phyloP scores from a whole-genome alignment of 2,797 vertebrate species.

The Arremon brunneinucha region DNA sequence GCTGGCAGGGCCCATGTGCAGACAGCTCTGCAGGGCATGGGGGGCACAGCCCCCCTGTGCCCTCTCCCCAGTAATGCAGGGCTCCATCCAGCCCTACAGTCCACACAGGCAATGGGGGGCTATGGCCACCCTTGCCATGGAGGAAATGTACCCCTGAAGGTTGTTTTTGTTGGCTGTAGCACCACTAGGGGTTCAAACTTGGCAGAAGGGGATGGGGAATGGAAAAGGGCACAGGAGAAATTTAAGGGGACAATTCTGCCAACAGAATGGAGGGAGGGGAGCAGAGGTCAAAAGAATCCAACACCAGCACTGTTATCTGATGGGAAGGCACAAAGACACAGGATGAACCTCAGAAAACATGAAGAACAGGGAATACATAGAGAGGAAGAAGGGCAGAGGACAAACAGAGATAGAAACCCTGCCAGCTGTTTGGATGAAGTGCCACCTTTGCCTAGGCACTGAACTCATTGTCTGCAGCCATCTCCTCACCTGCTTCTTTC shows the following conservation, averaged over 20 bases:
- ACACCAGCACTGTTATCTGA: not conserved
- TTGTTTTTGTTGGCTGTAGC: not conserved
- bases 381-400: conserved; percentile 21
- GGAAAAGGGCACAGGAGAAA: not conserved
- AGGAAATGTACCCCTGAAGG: not conserved
- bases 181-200: not conserved
- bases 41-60: not conserved
- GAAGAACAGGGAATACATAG: not conserved
- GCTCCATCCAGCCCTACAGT: not conserved
- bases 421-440: not conserved
- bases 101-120: not conserved
- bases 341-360: not conserved
- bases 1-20: not conserved
- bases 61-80: rapidly evolving
- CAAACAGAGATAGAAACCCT: conserved; percentile 14
- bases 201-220: not conserved
- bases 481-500: conserved; percentile 49
- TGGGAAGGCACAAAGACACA: conserved; percentile 1
- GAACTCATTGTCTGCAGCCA: not conserved
- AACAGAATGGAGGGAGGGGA: not conserved
- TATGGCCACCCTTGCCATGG: not conserved
- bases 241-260: not conserved
- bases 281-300: not conserved
- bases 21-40: not conserved
- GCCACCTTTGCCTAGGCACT: conserved; percentile 35